Evolutionary conservation across 2,888 invertebrate species (phyloP).

Genomic region (Julus scandinavius): DNA sequence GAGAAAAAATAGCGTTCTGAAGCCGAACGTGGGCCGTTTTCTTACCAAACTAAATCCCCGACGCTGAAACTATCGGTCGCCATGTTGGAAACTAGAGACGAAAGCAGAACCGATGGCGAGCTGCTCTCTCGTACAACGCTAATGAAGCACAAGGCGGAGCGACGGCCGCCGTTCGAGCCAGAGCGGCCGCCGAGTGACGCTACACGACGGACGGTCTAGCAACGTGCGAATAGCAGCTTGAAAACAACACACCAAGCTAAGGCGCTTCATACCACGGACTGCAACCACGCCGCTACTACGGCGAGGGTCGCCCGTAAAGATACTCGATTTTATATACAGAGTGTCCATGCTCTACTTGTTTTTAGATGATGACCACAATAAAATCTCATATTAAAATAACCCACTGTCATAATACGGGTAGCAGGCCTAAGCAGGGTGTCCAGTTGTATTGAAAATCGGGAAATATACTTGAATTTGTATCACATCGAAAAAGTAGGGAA

Average conservation of each 20-base stretch:
- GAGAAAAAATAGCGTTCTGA: background rate
- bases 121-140: constrained; percentile 24
- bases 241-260: background rate
- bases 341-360: too few species aligned
- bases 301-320: background rate
- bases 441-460: too few species aligned
- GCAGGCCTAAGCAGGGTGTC: too few species aligned
- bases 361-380: too few species aligned
- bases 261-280: constrained; percentile 43
- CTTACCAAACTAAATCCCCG: constrained; percentile 78
- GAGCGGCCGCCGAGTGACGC: constrained; percentile 54
- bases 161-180: background rate
- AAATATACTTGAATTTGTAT: too few species aligned
- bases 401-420: too few species aligned
- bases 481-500: too few species aligned
- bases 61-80: constrained; percentile 71
- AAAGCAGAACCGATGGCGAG: constrained; percentile 7
- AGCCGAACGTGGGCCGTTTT: constrained; percentile 8
- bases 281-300: background rate
- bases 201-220: constrained; percentile 35
- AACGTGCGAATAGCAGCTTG: background rate
- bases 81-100: constrained; percentile 66
- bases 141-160: background rate
- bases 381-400: too few species aligned
- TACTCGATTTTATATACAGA: too few species aligned